Base-by-base conservation (phyloP, 1,140 invertebrate genomes). In the Apis florea region DNA sequence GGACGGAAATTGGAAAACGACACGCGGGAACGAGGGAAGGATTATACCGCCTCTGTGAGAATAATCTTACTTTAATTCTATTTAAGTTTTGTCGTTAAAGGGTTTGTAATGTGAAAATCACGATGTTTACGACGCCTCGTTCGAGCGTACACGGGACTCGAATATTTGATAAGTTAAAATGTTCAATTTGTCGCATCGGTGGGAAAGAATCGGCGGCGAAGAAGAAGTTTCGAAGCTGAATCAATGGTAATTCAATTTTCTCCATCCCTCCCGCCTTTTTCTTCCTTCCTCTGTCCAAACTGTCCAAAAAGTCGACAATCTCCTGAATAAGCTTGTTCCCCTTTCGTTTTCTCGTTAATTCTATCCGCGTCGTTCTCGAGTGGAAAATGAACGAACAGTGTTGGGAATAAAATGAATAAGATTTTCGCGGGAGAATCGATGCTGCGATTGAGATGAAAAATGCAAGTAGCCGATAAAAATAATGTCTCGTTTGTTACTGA, bases 331-430 rank as follows among this genome's bases (percentile, higher is more conserved):
- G 26, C 73, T 15, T 10, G 21, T 19, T 24, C 51, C 21, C 17
- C 5, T 0, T 56, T 76, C 47, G 24, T 40, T 31, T 10, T 1
- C 24, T 69, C 77, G 68, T 79, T 79, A 72, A 40, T 61, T 26
- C 10, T 21, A 13, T 54, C n/a, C 17, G 12, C 31, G 8, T 1
- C 26, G 49, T 9, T 13, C 51, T 69, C n/a, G 10, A 31, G 6
- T n/a, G n/a, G 1, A 5, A 40, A 5, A 19, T n/a, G 26, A 47
- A 17, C 54, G 11, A 12, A 15, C 21, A 24, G 15, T 3, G 54
- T 9, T 26, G 5, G 21, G 51, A 67, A 58, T 67, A 67, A n/a
- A n/a, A 75, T 40, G 31, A 40, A 40, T 40, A 40, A 40, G 31
- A 40, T 40, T 74, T 21, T 21, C 13, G 5, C n/a, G 17, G 47